phyloP scores from a whole-genome alignment of 2,113 vertebrate species.

The Pitta sordida region DNA sequence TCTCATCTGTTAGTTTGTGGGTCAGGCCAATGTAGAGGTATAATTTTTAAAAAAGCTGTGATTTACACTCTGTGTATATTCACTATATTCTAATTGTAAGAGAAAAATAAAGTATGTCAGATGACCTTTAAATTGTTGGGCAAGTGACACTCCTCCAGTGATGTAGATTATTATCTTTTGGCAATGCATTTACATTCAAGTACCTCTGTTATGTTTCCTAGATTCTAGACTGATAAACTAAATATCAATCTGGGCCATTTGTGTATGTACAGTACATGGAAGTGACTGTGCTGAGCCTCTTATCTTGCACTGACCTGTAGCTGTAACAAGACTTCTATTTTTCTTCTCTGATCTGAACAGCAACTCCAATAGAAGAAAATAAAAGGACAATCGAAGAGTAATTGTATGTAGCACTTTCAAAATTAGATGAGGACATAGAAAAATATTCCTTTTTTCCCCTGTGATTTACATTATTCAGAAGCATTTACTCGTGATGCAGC shows the following conservation, averaged over 20 bases:
- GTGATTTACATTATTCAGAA: not conserved
- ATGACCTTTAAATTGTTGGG: constrained; percentile 60
- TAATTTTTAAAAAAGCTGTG: not conserved
- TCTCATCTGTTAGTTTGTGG: not conserved
- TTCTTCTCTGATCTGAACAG: constrained; percentile 17
- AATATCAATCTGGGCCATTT: constrained; percentile 30
- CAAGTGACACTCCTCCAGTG: not conserved
- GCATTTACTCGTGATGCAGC: not conserved
- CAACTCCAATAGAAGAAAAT: constrained; percentile 8
- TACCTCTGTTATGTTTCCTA: constrained; percentile 35
- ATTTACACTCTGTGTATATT: not conserved
- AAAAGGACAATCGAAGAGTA: not conserved
- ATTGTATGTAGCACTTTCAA: not conserved
- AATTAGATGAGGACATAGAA: not conserved
- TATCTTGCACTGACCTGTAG: constrained; percentile 55
- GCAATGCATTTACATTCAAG: constrained; percentile 57
- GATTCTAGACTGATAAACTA: constrained; percentile 60
- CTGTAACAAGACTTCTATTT: constrained; percentile 44
- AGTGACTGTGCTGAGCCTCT: constrained; percentile 33
- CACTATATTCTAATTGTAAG: constrained; percentile 7
- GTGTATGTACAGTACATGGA: not conserved
- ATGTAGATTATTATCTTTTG: constrained; percentile 60
- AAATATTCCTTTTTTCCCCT: not conserved
- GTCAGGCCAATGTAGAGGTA: not conserved
- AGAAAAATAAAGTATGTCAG: constrained; percentile 3